Evolutionary conservation across 2,888 invertebrate genomes (phyloP).

Genomic region (Lepeophtheirus nordmannii): DNA sequence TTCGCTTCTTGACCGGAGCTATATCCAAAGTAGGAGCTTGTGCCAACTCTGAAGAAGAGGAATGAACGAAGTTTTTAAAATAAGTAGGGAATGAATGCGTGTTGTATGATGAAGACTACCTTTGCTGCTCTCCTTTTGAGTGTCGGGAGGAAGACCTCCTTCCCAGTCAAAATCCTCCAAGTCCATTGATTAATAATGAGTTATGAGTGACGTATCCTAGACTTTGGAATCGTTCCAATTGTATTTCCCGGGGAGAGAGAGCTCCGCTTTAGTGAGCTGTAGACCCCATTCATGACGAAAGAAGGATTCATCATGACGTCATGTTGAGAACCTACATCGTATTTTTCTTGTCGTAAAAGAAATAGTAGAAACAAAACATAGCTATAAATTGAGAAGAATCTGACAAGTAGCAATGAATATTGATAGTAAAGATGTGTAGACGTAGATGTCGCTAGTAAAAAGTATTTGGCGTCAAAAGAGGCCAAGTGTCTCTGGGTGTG

Average conservation of each 20-base stretch:
- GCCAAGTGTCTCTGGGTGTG: not conserved
- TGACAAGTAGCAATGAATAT: not conserved
- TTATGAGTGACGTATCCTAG: no score
- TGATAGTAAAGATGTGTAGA: not conserved
- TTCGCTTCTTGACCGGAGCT: constrained; percentile 38
- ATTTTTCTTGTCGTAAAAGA: not conserved
- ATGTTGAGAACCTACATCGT: not conserved
- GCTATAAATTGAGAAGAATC: not conserved
- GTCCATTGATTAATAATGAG: no score
- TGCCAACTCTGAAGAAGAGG: not conserved
- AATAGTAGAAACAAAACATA: not conserved
- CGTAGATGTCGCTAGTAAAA: not conserved
- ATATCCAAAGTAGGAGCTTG: constrained; percentile 4
- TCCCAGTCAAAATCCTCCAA: not conserved
- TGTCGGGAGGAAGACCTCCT: not conserved
- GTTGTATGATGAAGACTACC: not conserved
- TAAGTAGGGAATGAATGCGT: not conserved
- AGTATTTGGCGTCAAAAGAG: not conserved
- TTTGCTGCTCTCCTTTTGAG: not conserved
- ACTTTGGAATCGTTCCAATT: no score
- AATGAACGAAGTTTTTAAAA: not conserved
- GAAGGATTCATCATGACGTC: no score
- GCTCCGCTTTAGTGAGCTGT: no score
- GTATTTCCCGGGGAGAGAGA: no score
- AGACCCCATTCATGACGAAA: no score